Base-by-base conservation (phyloP, 2,113 vertebrate genomes). In the Mesoclemmys tuberculata region DNA sequence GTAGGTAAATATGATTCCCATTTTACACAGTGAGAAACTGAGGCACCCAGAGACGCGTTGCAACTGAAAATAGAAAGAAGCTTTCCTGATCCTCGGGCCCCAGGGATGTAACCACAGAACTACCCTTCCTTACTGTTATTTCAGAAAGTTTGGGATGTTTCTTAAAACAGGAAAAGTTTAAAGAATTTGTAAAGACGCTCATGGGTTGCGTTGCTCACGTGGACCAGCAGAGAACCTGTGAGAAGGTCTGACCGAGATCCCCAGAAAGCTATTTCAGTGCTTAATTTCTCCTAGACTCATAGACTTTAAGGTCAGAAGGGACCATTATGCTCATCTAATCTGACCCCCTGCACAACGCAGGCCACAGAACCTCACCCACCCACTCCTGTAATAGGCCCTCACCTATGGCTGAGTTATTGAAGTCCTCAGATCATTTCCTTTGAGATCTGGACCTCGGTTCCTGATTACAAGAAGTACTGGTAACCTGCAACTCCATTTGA, bases 41-140 rank as follows among this genome's bases (percentile, higher is more conserved):
- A 2, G n/a, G 44, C 27, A 10, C 79, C 10, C 5, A 10, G n/a
- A 27, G 38, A 26, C 44, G 29, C 2, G 12, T 38, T 56, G 52
- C 27, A 31, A 8, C 5, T 38, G n/a, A 52, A 9, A 68, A 44
- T 0, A 0, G 8, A 4, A 4, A 18, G 26, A 89, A 84, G 2
- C 14, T 9, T 10, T 26, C 11, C 71, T 26, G 41, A 41, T 41
- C 38, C 12, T 8, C 4, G 41, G 5, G 41, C 74, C 58, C 41
- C 35, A 10, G n/a, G 1, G 0, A 2, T 16, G 35, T 41, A 16
- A 2, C 8, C 55, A 29, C 52, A 8, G 58, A 81, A 91, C 31
- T 64, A 35, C 6, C 48, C 26, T 3, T 10, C 55, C 16, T 54
- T 90, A 46, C 56, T 75, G 79, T 7, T 58, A 29, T 61, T 91